These are phyloP conservation scores for Champsocephalus esox DNA, from an alignment of 2,797 vertebrate species.

Conservation along the genomic window DNA sequence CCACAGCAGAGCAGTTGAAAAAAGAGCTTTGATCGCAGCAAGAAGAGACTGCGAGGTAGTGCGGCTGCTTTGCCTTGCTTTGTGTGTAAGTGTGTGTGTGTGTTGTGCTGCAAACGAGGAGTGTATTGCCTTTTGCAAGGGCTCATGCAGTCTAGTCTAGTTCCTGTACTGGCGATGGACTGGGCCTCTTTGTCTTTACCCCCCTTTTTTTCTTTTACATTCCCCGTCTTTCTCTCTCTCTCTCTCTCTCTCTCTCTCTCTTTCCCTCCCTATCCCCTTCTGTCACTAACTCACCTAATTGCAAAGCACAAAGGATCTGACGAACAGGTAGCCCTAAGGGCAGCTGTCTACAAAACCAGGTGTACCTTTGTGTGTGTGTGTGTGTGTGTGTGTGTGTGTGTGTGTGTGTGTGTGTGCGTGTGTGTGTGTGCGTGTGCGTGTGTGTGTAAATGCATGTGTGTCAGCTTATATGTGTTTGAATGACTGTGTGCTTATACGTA, in stretches of 20 bases:
- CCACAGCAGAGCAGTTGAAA: constrained; percentile 28
- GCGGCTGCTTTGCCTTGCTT: constrained; percentile 28
- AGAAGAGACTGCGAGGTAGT: constrained; percentile 21
- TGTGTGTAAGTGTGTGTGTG: neutral
- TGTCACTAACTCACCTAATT: constrained; percentile 78
- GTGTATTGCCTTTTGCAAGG: constrained; percentile 46
- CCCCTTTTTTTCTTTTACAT: constrained; percentile 25
- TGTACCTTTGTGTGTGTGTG: constrained; percentile 63
- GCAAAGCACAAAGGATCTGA: constrained; percentile 83
- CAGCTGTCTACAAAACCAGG: constrained; percentile 83
- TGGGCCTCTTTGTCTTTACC: constrained; percentile 64
- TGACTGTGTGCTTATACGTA: neutral
- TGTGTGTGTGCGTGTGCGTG: neutral
- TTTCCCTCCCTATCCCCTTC: constrained; percentile 45
- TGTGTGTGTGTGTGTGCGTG: neutral
- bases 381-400: neutral
- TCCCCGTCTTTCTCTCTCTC: constrained; percentile 24
- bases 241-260: neutral
- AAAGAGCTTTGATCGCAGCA: constrained; percentile 38
- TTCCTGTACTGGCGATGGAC: constrained; percentile 70
- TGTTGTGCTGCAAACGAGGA: constrained; percentile 15
- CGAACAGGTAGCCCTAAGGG: constrained; percentile 81
- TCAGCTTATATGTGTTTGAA: constrained; percentile 5
- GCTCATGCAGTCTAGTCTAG: constrained; percentile 66
- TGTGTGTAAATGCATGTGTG: constrained; percentile 5